Evolutionary conservation across 1,140 invertebrate genomes (phyloP), one percentile per base, ranked within the genome.

Genomic region (Drusus annulatus): DNA sequence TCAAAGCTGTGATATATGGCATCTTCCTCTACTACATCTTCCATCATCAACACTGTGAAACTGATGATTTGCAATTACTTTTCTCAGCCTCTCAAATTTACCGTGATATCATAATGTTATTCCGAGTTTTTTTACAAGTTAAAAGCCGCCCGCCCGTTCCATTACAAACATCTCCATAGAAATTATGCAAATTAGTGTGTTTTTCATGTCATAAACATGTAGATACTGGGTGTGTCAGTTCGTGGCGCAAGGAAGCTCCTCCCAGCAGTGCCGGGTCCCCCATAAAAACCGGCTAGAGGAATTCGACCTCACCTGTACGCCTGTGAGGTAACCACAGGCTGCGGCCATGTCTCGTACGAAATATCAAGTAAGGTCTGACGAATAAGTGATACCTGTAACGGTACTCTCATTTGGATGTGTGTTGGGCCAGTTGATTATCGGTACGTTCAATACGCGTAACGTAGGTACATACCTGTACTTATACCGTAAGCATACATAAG

Each of bases 331-430:
- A 21, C 17, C 36, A 50, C 68, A 51, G 3, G 50, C 21, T 68
- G 63, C 63, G 62, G 16, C 62, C 21, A n/a, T 28, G 19, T 68
- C 31, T 21, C n/a, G 17, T 31, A 50, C 31, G 17, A 71, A 71
- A 52, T 71, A 71, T 71, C 68, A 56, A 58, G 71, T 58, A 74
- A 54, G 23, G 68, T 71, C 71, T 74, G 71, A 74, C 23, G 71
- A 74, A 74, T 74, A 54, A 74, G 23, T 23, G 71, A 74, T 56
- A 23, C 28, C 5, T 28, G 51, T 74, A 74, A 58, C 71, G 71
- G 71, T 19, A 56, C 21, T 54, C 25, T 5, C 31, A 19, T 56
- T 74, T 56, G 71, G 19, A 0, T 45, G 15, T 69, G 28, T 31
- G 21, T 16, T 45, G 8, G 36, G 36, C 36, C 36, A 45, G 36